Evolutionary conservation across 1,140 invertebrate species (phyloP), one percentile per base, ranked within the genome.

Genomic region (Rhagoletis pomonella): DNA sequence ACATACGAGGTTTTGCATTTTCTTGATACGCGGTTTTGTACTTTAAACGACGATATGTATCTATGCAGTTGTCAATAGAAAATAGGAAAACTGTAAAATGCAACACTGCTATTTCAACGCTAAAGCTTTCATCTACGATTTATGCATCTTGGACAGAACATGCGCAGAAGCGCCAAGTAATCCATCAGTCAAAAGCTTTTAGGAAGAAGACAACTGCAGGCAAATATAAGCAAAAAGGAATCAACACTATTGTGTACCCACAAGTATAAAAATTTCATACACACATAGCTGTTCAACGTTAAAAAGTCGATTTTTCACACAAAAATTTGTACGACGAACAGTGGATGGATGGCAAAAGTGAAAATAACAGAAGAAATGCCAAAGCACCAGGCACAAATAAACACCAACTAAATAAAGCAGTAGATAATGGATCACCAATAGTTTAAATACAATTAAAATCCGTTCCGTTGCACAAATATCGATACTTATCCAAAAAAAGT

Each of bases 291-390:
- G 73, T n/a, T 81, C 73, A n/a, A 55, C 42, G 73, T 81, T 81
- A 81, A 81, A 81, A 81, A 81, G 73, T 81, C 73, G 73, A 81
- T 81, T 81, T 81, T 81, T 81, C 73, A 81, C n/a, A 81, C 73
- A 42, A 81, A 81, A 81, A 19, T 81, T 73, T 81, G 42, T 29
- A 81, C 73, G 47, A 81, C 47, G 73, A 5, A n/a, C 1, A 81
- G 73, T 81, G 73, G 42, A 81, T 81, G 73, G 73, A 81, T 81
- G 73, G 47, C 73, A 42, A 81, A 81, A 81, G 73, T 81, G 73
- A 81, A 81, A 81, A 81, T 55, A 81, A 81, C 47, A 55, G 47
- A 55, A 55, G 73, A 58, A 55, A 81, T 10, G 73, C 73, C 73
- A 81, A 50, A 81, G 73, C n/a, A 81, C 73, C 29, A 81, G 73